Evolutionary conservation across 2,797 vertebrate species (phyloP).

Genomic region (Psittacula derbiana): DNA sequence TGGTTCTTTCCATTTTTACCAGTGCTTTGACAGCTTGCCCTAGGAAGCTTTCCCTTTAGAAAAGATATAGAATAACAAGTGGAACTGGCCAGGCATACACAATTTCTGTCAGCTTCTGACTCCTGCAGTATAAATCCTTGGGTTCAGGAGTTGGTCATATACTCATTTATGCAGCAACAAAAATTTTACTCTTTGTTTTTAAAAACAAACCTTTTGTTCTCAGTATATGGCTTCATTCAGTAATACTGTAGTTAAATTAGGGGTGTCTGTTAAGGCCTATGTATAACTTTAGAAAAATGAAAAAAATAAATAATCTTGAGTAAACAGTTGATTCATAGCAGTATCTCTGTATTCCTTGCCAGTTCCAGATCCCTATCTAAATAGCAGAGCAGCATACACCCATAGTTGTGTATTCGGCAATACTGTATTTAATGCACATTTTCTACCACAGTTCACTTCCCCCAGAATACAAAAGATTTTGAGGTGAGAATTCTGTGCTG

Average conservation of each 20-base stretch:
- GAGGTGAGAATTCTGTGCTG: background rate
- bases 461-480: background rate
- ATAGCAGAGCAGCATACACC: background rate
- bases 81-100: background rate
- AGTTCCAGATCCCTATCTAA: background rate
- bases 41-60: background rate
- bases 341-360: background rate
- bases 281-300: background rate
- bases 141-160: background rate
- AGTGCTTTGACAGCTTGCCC: background rate
- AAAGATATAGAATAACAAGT: background rate
- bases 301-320: background rate
- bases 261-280: background rate
- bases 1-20: slow-evolving; percentile 21
- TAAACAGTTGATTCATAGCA: background rate
- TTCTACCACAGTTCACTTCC: background rate
- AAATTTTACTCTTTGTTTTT: background rate
- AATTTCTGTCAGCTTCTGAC: background rate
- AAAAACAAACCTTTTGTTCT: background rate
- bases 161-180: background rate
- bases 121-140: background rate
- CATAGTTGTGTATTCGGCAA: background rate
- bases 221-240: background rate
- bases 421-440: background rate
- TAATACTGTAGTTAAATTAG: background rate